These are phyloP conservation scores for Macrosiphum euphorbiae DNA, from an alignment of 2,888 invertebrate genomes.

Conservation along the genomic window DNA sequence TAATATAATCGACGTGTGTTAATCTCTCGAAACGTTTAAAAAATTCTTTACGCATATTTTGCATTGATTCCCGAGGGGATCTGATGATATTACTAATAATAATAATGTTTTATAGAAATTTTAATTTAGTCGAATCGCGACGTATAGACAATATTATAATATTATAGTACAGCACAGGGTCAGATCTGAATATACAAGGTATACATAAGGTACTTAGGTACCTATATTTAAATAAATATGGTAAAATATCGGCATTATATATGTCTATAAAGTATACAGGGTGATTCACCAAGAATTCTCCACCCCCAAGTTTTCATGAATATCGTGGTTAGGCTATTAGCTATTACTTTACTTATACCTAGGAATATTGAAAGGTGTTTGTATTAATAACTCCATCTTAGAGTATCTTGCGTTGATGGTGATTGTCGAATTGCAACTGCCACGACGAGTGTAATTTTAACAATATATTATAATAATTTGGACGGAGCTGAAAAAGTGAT, in stretches of 20 bases:
- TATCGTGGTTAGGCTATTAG: not conserved
- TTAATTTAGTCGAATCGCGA: not conserved
- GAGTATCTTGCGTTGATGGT: not conserved
- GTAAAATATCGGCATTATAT: not conserved
- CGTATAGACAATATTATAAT: not conserved
- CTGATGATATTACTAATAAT: not conserved
- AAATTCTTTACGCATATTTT: slow-evolving; percentile 46
- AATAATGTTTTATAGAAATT: not conserved
- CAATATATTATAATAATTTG: not conserved
- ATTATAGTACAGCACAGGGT: not conserved
- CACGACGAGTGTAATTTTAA: not conserved
- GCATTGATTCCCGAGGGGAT: not conserved
- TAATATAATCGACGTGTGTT: slow-evolving; percentile 40
- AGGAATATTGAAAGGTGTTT: too few relatives aligned
- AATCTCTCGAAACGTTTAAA: slow-evolving; percentile 29
- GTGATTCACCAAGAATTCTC: not conserved
- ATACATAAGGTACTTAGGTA: too few relatives aligned
- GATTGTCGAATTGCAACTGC: not conserved
- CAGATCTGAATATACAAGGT: not conserved
- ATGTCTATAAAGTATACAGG: not conserved
- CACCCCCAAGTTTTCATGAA: not conserved
- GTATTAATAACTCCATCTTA: not conserved
- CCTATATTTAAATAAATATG: not conserved
- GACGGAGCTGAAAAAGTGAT: too few relatives aligned
- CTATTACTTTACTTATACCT: not conserved